Evolutionary conservation across 2,888 invertebrate species (phyloP).

Genomic region (Apodemia mormo): DNA sequence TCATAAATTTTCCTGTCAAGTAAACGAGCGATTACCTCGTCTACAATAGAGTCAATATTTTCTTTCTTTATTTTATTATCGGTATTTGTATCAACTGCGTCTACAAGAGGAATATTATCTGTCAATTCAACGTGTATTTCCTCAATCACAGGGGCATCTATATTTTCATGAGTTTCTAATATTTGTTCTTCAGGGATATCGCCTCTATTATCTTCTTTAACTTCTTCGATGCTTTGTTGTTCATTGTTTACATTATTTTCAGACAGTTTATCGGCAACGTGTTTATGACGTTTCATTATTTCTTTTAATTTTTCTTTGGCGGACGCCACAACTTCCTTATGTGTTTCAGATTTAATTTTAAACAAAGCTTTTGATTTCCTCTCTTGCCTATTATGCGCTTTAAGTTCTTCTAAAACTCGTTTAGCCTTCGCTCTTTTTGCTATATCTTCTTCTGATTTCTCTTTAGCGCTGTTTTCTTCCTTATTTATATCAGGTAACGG

Average conservation of each 20-base stretch:
- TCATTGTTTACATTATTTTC: slow-evolving; percentile 50
- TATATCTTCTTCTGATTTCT: slow-evolving; percentile 37
- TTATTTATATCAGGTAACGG: slow-evolving; percentile 33
- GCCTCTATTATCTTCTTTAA: slow-evolving; percentile 56
- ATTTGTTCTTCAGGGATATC: slow-evolving; percentile 57
- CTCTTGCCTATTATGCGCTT: slow-evolving; percentile 54
- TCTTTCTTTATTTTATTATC: slow-evolving; percentile 46
- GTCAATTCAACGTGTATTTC: slow-evolving; percentile 25
- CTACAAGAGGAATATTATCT: slow-evolving; percentile 22
- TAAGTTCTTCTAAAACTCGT: slow-evolving; percentile 58
- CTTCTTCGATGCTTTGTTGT: slow-evolving; percentile 40
- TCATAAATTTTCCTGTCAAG: slow-evolving; percentile 79
- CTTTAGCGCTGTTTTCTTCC: slow-evolving; percentile 37
- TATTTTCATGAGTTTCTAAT: slow-evolving; percentile 21
- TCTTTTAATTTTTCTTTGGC: slow-evolving; percentile 76
- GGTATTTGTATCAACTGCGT: slow-evolving; percentile 26
- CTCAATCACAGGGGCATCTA: slow-evolving; percentile 22
- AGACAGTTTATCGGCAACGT: slow-evolving; percentile 63
- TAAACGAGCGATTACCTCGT: slow-evolving; percentile 71
- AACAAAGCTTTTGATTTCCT: slow-evolving; percentile 68
- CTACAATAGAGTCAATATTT: slow-evolving; percentile 71
- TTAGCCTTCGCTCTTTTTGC: slow-evolving; percentile 50
- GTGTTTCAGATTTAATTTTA: slow-evolving; percentile 74
- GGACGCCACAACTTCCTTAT: slow-evolving; percentile 72
- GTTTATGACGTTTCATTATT: slow-evolving; percentile 74